Evolutionary conservation across 2,797 vertebrate genomes (phyloP).

Genomic region (Erpetoichthys calabaricus): DNA sequence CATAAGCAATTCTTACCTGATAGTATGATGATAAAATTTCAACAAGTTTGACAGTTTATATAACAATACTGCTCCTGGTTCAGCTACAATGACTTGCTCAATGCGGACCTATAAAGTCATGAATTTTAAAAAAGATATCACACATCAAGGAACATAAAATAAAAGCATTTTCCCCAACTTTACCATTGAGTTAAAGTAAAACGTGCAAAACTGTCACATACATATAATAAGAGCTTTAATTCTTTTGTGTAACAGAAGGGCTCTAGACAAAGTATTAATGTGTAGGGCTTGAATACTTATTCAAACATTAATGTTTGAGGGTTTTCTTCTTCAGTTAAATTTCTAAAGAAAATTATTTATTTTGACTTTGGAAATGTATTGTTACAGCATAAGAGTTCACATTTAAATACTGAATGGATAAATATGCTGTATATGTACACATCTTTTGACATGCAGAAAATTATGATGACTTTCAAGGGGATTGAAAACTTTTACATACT

Average conservation of each 20-base stretch:
- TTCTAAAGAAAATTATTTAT: no score
- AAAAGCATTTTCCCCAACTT: conserved; percentile 3
- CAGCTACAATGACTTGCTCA: conserved; percentile 90
- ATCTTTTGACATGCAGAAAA: neutral
- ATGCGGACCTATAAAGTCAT: conserved; percentile 70
- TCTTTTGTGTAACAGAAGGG: no score
- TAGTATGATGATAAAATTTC: conserved; percentile 94
- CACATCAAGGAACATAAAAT: conserved; percentile 12
- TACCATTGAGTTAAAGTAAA: neutral
- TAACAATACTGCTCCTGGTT: conserved; percentile 85
- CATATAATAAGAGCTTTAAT: no score
- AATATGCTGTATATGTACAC: neutral
- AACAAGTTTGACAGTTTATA: conserved; percentile 97
- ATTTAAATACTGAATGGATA: no score
- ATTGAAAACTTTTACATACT: no score
- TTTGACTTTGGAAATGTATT: no score
- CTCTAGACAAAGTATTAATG: neutral
- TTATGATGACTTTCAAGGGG: no score
- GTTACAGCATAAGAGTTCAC: no score
- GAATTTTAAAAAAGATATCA: neutral
- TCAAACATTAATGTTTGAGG: neutral
- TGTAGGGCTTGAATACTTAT: conserved; percentile 3
- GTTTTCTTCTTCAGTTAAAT: no score
- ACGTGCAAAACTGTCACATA: conserved; percentile 7
- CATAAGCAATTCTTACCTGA: conserved; percentile 56